A percentile compares a stretch with the other conserved stretches of the same genome.
Conservation (phyloP, 1,140 invertebrate species). For the Pogonus chalceus region DNA sequence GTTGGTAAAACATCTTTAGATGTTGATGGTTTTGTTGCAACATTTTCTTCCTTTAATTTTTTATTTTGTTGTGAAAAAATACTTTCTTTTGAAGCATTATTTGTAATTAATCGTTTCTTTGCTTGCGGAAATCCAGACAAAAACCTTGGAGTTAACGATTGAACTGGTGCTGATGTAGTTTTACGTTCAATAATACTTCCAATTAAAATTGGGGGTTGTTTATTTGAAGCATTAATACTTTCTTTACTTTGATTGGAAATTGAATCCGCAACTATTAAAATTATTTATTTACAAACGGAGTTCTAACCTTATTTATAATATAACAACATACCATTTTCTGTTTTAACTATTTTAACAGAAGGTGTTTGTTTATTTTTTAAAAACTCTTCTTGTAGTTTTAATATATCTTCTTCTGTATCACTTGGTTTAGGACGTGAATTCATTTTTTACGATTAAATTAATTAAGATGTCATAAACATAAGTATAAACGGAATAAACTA, state of each 20-base stretch:
- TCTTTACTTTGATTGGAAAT: constrained; percentile 19
- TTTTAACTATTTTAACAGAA: constrained; percentile 47
- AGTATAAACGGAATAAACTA: too few relatives aligned
- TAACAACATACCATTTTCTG: constrained; percentile 38
- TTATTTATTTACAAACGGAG: not conserved
- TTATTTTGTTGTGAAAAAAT: constrained; percentile 34
- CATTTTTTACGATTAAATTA: too few relatives aligned
- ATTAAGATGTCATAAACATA: too few relatives aligned
- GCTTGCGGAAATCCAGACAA: constrained; percentile 33
- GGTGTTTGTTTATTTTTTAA: constrained; percentile 40
- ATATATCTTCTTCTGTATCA: constrained; percentile 57
- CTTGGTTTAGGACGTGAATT: constrained; percentile 48
- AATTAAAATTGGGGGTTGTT: constrained; percentile 34
- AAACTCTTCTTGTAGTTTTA: constrained; percentile 60
- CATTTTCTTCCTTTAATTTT: constrained; percentile 19
- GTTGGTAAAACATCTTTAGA: constrained; percentile 17
- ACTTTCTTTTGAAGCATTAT: constrained; percentile 24
- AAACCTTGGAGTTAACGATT: constrained; percentile 28
- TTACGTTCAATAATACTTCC: constrained; percentile 49
- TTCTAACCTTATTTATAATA: constrained; percentile 34
- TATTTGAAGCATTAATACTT: constrained; percentile 17
- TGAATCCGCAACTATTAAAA: constrained; percentile 7
- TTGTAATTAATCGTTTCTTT: constrained; percentile 24
- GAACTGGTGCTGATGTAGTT: constrained; percentile 7
- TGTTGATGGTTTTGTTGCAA: not conserved